Evolutionary conservation across 2,888 invertebrate species (phyloP).

Genomic region (Chorisops tibialis): DNA sequence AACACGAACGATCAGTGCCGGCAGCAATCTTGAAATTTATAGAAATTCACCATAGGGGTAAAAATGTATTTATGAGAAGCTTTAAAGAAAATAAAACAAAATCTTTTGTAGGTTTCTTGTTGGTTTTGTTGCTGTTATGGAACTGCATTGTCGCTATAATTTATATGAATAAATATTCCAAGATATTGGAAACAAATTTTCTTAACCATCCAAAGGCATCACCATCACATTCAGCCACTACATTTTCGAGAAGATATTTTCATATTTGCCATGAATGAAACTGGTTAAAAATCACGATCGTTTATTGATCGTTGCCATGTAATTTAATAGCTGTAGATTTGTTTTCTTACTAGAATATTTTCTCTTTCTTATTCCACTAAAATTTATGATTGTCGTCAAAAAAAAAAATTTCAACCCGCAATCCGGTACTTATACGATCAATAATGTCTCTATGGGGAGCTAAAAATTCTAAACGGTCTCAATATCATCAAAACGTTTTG

Average conservation of each 20-base stretch:
- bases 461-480: neutral
- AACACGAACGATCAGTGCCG: too few relatives aligned
- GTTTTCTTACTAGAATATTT: neutral
- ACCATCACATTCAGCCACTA: too few relatives aligned
- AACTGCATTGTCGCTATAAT: constrained; percentile 1
- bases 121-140: neutral
- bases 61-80: too few relatives aligned
- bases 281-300: constrained; percentile 14
- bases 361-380: neutral
- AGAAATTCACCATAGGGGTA: too few relatives aligned
- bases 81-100: too few relatives aligned
- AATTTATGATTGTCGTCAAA: constrained; percentile 19
- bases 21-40: too few relatives aligned
- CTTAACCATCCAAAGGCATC: neutral
- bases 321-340: constrained; percentile 6
- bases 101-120: too few relatives aligned
- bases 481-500: constrained; percentile 11
- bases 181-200: neutral
- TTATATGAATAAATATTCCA: neutral
- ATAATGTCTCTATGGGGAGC: constrained; percentile 27
- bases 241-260: neutral
- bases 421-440: constrained; percentile 11
- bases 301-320: constrained; percentile 13
- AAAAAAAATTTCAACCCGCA: neutral
- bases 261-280: constrained; percentile 24